phyloP scores from a whole-genome alignment of 2,113 vertebrate genomes.

The Chaetorhynchus papuensis region DNA sequence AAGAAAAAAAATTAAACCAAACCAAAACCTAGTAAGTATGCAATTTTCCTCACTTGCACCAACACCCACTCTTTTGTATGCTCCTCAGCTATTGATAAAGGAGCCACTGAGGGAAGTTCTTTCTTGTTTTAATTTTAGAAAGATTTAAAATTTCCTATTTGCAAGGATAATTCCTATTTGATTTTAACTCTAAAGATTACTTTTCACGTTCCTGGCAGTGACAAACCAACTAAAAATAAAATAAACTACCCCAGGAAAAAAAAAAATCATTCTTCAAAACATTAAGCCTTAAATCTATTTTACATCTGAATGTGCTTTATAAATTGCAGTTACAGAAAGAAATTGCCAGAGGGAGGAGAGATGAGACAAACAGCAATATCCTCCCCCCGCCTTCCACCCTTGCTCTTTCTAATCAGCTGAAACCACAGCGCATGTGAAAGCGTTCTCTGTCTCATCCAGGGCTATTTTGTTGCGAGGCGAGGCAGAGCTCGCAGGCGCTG shows the following conservation, averaged over 20 bases:
- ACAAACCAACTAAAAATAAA: neutral
- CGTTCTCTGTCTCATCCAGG: neutral
- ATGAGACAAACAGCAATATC: slow-evolving; percentile 10
- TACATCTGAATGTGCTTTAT: neutral
- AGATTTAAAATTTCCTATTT: neutral
- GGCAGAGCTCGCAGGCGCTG: rapidly evolving
- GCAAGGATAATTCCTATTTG: neutral
- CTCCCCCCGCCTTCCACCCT: neutral
- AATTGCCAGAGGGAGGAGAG: slow-evolving; percentile 21
- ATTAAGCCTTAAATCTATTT: slow-evolving; percentile 27
- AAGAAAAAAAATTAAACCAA: neutral
- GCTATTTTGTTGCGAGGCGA: neutral
- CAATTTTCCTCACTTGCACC: neutral
- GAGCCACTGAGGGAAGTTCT: neutral
- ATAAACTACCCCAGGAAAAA: neutral
- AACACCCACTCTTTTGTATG: neutral
- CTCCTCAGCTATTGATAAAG: neutral
- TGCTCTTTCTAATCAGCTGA: neutral
- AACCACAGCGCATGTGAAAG: neutral
- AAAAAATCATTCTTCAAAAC: neutral
- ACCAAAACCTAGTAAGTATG: neutral
- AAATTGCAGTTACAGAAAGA: neutral
- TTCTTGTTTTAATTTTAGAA: neutral
- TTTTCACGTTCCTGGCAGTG: neutral
- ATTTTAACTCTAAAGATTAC: neutral